These are phyloP conservation scores for Pardosa pseudoannulata DNA, from an alignment of 2,888 invertebrate genomes.

Conservation along the genomic window DNA sequence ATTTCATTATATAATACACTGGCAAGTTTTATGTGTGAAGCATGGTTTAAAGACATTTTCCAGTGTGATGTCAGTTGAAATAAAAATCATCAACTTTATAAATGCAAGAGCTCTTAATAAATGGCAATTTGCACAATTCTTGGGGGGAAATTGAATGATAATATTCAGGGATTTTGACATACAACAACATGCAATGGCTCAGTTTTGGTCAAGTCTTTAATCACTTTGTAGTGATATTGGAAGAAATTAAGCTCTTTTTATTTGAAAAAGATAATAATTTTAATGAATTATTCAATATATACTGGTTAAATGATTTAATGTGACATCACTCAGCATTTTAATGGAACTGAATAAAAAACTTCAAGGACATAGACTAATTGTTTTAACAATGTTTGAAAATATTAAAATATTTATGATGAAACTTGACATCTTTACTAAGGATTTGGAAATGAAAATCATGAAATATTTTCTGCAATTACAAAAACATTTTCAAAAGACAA, in stretches of 20 bases:
- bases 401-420: slow-evolving; percentile 4
- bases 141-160: background rate
- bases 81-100: slow-evolving; percentile 25
- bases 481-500: slow-evolving; percentile 36
- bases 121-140: slow-evolving; percentile 10
- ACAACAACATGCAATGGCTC: slow-evolving; percentile 14
- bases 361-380: background rate
- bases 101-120: slow-evolving; percentile 30
- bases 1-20: too few species aligned
- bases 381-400: slow-evolving; percentile 2
- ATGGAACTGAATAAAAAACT: background rate
- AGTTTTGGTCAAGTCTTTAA: background rate
- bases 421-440: background rate
- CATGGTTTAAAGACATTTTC: background rate
- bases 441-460: slow-evolving; percentile 36
- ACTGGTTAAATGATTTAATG: slow-evolving; percentile 25
- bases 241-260: slow-evolving; percentile 7
- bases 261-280: background rate
- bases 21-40: background rate
- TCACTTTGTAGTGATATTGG: background rate
- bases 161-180: slow-evolving; percentile 23
- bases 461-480: slow-evolving; percentile 32
- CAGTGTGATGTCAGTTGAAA: slow-evolving; percentile 6
- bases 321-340: background rate
- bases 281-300: slow-evolving; percentile 16